Evolutionary conservation across 2,888 invertebrate genomes (phyloP).

Genomic region (Limnephilus rhombicus): DNA sequence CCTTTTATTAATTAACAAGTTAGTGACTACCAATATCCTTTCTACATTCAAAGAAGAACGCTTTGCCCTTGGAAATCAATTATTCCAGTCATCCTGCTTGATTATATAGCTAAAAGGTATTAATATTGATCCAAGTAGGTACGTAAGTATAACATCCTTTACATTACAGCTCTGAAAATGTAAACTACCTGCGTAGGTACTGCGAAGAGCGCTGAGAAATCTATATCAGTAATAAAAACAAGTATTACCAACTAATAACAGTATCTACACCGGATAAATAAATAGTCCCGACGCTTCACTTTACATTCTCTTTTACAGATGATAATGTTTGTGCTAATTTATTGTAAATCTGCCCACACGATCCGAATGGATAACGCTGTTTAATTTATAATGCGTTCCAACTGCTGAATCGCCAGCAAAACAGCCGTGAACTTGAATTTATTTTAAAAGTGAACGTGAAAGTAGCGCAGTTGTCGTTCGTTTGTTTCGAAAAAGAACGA

Average conservation of each 20-base stretch:
- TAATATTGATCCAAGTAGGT: neutral
- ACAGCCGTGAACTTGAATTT: conserved; percentile 44
- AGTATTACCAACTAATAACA: neutral
- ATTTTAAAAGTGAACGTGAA: conserved; percentile 37
- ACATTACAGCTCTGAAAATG: neutral
- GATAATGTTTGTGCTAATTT: neutral
- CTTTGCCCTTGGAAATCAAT: neutral
- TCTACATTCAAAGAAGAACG: neutral
- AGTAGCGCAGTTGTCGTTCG: conserved; percentile 44
- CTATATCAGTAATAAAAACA: neutral
- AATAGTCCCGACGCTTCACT: neutral
- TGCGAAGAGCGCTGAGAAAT: neutral
- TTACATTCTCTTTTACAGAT: conserved; percentile 10
- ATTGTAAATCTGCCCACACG: neutral
- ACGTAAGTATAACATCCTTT: neutral
- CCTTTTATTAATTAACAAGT: too few species aligned
- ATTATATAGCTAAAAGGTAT: neutral
- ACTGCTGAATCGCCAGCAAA: neutral
- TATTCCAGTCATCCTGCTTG: neutral
- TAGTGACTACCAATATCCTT: neutral
- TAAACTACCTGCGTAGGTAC: neutral
- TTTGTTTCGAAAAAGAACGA: conserved; percentile 39
- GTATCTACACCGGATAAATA: neutral
- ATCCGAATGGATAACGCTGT: neutral
- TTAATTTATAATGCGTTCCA: neutral